Base-by-base conservation (phyloP, 2,113 vertebrate species). In the Dolichallabes microphthalmus region DNA sequence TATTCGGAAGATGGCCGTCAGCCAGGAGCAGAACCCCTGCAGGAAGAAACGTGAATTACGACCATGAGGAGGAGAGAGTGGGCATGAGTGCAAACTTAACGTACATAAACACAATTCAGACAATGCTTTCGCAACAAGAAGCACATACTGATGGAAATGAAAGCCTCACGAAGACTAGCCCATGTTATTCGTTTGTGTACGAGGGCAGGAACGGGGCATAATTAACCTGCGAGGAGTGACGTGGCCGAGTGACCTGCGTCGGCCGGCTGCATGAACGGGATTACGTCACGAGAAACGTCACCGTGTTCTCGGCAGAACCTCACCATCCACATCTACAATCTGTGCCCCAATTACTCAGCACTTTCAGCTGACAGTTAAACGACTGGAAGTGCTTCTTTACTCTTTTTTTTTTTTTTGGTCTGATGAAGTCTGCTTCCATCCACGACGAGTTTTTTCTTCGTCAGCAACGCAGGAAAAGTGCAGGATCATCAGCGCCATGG, bases 1-100 rank as follows among this genome's bases (percentile, higher is more conserved):
- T 96, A 99, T 99, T 94, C 97, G 96, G 94, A 99, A 99, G 94
- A 99, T 99, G 30, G 98, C 98, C 1, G 98, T 98, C 90, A 99
- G 92, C 98, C 98, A 99, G 86, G 98, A 99, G 88, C 97, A 99
- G 94, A 99, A 99, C 81, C 97, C 98, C 98, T 99, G 92, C 63
- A 81, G 73, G 13, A 30, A 79, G 69, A 80, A 78, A 58, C 17
- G 64, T 39, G 17, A 61, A 35, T 58, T 30, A 35, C 5, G 50
- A 76, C 58, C n/a, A 39, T 63, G 39, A 3, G 14, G 12, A 2
- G n/a, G 5, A 14, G 3, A 58, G 2, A 64, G 10, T 68, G 45
- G 45, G 39, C 83, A n/a, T 22, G 35, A 35, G 7, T 22, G 45
- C 17, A 30, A 19, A 52, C 45, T 45, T 45, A 35, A 27, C 20